A percentile compares a stretch with the other conserved stretches of the same genome.
Conservation (phyloP, 2,797 vertebrate species). For the Sebastes matsubarae region DNA sequence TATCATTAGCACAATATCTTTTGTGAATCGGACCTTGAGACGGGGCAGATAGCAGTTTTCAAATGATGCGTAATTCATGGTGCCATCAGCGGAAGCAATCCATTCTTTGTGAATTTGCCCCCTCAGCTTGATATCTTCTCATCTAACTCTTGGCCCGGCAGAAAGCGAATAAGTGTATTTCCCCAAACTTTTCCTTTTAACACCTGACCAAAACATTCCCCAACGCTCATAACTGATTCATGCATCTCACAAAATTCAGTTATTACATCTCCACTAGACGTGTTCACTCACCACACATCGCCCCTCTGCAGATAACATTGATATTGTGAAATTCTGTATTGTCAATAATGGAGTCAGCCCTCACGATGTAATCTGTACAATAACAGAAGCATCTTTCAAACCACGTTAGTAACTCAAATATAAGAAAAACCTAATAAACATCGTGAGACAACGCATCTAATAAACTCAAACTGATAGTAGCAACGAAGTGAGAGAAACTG, state of each 20-base stretch:
- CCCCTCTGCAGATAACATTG: background rate
- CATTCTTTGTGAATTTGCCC: background rate
- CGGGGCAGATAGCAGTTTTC: background rate
- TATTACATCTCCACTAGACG: background rate
- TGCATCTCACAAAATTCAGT: background rate
- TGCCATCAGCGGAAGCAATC: background rate
- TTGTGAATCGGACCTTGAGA: background rate
- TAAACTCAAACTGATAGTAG: background rate
- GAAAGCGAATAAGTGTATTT: background rate
- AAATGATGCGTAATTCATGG: background rate
- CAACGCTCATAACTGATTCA: constrained; percentile 21
- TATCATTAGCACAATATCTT: background rate
- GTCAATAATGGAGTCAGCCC: background rate
- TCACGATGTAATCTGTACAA: background rate
- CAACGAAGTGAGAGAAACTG: background rate
- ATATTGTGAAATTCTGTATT: background rate
- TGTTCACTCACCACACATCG: background rate
- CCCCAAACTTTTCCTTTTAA: background rate
- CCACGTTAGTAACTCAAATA: background rate
- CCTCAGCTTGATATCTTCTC: background rate
- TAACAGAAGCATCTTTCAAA: background rate
- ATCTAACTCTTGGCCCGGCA: background rate
- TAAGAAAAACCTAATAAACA: background rate
- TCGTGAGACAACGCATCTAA: background rate
- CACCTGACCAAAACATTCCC: constrained; percentile 1